Evolutionary conservation across 2,888 invertebrate species (phyloP), one percentile per base, ranked within the genome.

Genomic region (Dolichomitus sp.): DNA sequence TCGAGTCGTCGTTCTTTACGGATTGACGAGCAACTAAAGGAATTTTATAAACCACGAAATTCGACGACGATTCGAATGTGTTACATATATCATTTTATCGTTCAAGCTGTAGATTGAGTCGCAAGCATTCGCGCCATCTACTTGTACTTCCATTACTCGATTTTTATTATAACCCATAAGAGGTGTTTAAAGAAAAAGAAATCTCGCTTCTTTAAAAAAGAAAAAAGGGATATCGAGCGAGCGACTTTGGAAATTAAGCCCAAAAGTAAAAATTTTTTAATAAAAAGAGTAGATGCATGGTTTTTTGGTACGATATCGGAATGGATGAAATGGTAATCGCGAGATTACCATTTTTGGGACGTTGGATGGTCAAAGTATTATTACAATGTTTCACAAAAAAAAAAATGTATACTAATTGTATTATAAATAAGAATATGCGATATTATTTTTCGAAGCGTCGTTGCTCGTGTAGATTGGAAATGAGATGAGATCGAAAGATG

Each of bases 1-100:
- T 86, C 93, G 95, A 72, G 93, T 96, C 33, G 94, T 94, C 33
- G 89, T 92, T 45, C 91, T 95, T 77, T 95, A 95, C 86, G 94
- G 94, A 65, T 94, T 95, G 88, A 93, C 90, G 85, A 88, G 84
- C 70, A 87, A 87, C 66, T 90, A 87, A 27, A 45, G 81, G 83
- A 66, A 74, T 61, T 57, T 23, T 40, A 14, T 11, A 2, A 65
- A 80, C 12, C 57, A 59, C 40, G 27, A 30, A 50, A 68, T 48
- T 61, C 33, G 23, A 78, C 48, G 74, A 63, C 33, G 50, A 11
- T 27, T 54, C 42, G 48, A 54, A 54, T 37, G n/a, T 52, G 40
- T 52, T 40, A 52, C 37, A 65, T 37, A 37, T 66, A 52, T 57
- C 45, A 66, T 80, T 76, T 80, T 66, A 66, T n/a, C 76, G 27